Evolutionary conservation across 1,140 invertebrate genomes (phyloP), one percentile per base, ranked within the genome.

Genomic region (Teleopsis dalmanni): DNA sequence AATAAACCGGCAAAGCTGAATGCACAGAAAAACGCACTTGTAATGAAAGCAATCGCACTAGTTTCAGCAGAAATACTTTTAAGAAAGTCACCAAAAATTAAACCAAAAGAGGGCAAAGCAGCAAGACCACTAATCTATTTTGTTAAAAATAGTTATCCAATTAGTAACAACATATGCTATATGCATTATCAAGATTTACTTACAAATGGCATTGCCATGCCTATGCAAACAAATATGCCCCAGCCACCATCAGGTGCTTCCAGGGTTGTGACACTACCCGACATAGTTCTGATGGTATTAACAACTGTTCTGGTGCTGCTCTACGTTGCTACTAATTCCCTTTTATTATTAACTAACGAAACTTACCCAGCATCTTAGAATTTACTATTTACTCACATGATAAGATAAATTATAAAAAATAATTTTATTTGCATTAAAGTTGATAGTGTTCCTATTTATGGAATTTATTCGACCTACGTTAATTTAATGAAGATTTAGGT

Each of bases 31-130:
- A 80, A 79, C 10, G 79, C 71, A 7, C 77, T 78, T 36, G 76
- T 80, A 0, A 79, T 76, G 11, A 81, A 58, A 2, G 79, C 78
- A 8, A 78, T 71, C 0, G 77, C 77, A 50, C 76, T 78, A 0
- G 77, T 78, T 53, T 77, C 78, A 8, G 78, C 78, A 0, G 76
- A 77, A 33, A 83, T 70, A 9, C 70, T 71, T 34, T 74, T 59
- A 14, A 85, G 78, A 52, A 81, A 81, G 46, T 80, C 74, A 37
- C 80, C 78, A 48, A 79, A 84, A 16, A 85, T 62, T 22, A 85
- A 72, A 3, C 80, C 81, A 50, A 85, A 84, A 6, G 78, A 78
- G 51, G 81, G 73, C 18, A 79, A 66, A 0, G 77, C 75, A 3
- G 76, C 75, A 34, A 77, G 60, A 2, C 74, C 75, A 36, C 76